Evolutionary conservation across 2,888 invertebrate species (phyloP).

Genomic region (Eilema caniola): DNA sequence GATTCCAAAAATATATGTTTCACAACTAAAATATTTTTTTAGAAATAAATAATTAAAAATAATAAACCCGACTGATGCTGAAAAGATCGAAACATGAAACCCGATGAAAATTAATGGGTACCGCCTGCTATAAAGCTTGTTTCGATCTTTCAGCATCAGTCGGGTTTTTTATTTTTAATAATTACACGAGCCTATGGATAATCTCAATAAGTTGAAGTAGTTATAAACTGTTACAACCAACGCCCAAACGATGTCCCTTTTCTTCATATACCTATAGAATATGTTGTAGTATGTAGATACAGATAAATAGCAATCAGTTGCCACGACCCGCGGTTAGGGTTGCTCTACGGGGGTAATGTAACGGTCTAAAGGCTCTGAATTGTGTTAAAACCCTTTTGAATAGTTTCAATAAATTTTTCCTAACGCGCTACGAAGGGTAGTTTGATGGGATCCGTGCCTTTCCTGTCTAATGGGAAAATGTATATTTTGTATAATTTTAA

Average conservation of each 20-base stretch:
- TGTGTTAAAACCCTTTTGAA: slow-evolving; percentile 52
- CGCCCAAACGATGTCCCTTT: slow-evolving; percentile 18
- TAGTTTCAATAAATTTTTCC: slow-evolving; percentile 51
- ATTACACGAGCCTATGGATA: no score
- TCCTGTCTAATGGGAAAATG: slow-evolving; percentile 23
- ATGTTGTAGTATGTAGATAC: slow-evolving; percentile 28
- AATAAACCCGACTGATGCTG: no score
- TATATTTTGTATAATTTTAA: slow-evolving; percentile 13
- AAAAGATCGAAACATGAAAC: no score
- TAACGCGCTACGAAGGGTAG: slow-evolving; percentile 34
- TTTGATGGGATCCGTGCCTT: slow-evolving; percentile 38
- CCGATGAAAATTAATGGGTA: no score
- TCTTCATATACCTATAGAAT: neutral
- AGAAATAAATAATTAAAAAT: no score
- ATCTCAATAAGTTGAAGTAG: neutral
- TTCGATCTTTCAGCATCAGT: no score
- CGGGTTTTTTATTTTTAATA: no score
- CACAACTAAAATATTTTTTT: no score
- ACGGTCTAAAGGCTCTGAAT: slow-evolving; percentile 46
- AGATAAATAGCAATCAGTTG: slow-evolving; percentile 43
- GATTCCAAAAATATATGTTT: no score
- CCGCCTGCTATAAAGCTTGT: no score
- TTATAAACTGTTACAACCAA: slow-evolving; percentile 16
- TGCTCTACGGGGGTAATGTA: slow-evolving; percentile 46
- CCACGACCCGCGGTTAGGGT: slow-evolving; percentile 31